Base-by-base conservation (phyloP, 2,888 invertebrate species). In the Thymelicus sylvestris region DNA sequence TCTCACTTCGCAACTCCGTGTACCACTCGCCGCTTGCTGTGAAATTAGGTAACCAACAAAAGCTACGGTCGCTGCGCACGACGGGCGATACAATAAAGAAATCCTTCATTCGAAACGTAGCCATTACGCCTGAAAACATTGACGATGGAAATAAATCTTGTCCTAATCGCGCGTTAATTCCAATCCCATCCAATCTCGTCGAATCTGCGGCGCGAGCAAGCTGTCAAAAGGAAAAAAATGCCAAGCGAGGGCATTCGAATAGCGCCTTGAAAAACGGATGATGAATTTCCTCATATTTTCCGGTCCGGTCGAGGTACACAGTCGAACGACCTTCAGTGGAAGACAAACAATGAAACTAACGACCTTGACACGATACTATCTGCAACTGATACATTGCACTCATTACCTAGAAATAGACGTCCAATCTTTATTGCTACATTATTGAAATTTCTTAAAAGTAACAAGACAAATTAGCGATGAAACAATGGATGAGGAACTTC, bases 1-100 rank as follows among this genome's bases (percentile, higher is more conserved):
- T 93, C 93, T 93, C 92, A 93, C 93, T 93, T 93, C 83, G 92
- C 91, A 92, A 93, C 90, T 86, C 73, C 73, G 77, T 77, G 75
- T 78, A 77, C 86, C 85, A 87, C 88, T 84, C 86, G 87, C 90
- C 88, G 87, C 88, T 90, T 82, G 88, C 91, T 90, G 88, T 87
- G 87, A 89, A 93, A 92, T 93, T 93, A 91, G 92, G 93, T 93
- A 93, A 92, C 91, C 90, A 88, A 89, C 90, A 88, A 91, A 89
- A 87, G 86, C 84, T 85, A 82, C 85, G 87, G 81, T 88, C 85
- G 85, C 82, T 84, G 85, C 86, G 83, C 86, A 86, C 84, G 84
- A 84, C 84, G 80, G 76, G 79, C 81, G 81, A 83, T 81, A 85
- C 85, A 86, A 87, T 87, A 87, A 84, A 86, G 84, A 90, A 88